Evolutionary conservation across 2,888 invertebrate genomes (phyloP).

Genomic region (Suillia variegata): DNA sequence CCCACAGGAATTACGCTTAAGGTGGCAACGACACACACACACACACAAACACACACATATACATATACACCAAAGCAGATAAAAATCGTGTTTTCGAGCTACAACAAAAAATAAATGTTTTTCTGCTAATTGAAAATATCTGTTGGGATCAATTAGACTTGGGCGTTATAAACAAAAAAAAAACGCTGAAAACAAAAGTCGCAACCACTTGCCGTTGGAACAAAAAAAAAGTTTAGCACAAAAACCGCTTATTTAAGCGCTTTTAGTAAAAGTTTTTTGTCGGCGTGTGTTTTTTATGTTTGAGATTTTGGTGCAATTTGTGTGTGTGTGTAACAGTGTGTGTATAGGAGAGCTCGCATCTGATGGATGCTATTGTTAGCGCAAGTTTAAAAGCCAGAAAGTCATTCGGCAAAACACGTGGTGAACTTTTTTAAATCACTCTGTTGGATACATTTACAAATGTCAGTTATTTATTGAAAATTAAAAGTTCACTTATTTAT

Average conservation of each 20-base stretch:
- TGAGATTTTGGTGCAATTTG: background rate
- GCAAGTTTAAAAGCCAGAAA: slow-evolving; percentile 34
- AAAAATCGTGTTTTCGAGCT: slow-evolving; percentile 24
- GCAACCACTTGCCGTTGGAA: slow-evolving; percentile 19
- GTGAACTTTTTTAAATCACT: no score
- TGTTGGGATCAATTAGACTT: slow-evolving; percentile 60
- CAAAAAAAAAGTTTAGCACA: slow-evolving; percentile 24
- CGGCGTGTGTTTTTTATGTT: slow-evolving; percentile 12
- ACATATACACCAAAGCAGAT: slow-evolving; percentile 6
- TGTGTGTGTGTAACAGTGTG: slow-evolving; percentile 8
- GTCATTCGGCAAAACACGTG: no score
- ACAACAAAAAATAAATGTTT: slow-evolving; percentile 51
- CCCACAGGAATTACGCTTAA: slow-evolving; percentile 51
- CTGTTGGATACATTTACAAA: no score
- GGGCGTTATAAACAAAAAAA: slow-evolving; percentile 26
- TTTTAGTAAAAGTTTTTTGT: slow-evolving; percentile 32
- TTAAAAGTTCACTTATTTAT: no score
- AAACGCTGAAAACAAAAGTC: slow-evolving; percentile 34
- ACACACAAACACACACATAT: slow-evolving; percentile 23
- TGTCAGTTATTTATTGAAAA: no score
- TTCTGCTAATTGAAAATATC: slow-evolving; percentile 60
- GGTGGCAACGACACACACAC: slow-evolving; percentile 40
- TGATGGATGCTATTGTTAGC: slow-evolving; percentile 38
- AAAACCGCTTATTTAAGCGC: slow-evolving; percentile 42
- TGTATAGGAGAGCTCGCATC: background rate